Evolutionary conservation across 2,888 invertebrate genomes (phyloP), one percentile per base, ranked within the genome.

Genomic region (Tenthredo livida): DNA sequence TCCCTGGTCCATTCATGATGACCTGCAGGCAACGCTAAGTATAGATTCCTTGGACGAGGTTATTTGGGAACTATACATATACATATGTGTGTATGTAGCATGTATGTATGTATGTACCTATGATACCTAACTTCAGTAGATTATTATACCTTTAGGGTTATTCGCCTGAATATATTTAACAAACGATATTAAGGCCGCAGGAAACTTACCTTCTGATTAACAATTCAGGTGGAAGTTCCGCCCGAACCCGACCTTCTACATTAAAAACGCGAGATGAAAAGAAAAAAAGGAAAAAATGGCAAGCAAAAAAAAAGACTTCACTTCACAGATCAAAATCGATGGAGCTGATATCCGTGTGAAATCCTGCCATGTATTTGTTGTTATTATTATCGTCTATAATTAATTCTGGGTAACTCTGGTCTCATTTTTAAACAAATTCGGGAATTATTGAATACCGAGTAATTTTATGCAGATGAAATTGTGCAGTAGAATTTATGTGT

Each of bases 1-100:
- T 40, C 72, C 40, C 72, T 73, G 72, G 72, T 73, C 72, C 72
- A 73, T 73, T 73, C 72, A 43, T 73, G 72, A 73, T 40, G 40
- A 73, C 54, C 54, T 54, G 54, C n/a, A 25, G 72, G 40, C 72
- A 73, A 73, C 15, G 40, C 72, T 73, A 73, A 73, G 43, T 73
- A 73, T 73, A 73, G 72, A 73, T 21, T 15, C 40, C n/a, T 21
- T 3, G 61, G 25, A 67, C 29, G 12, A 67, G 67, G 25, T 67
- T 33, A 33, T 67, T 67, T 67, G 67, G 67, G 25, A 33, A 67
- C 67, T 10, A 67, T 67, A 67, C 15, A 12, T 15, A 3, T 67
- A 9, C 29, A 7, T 10, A 10, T 43, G 10, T 2, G 2, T 43
- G 40, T 40, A 10, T 40, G 10, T n/a, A n/a, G n/a, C n/a, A n/a